Conservation (phyloP, 1,140 invertebrate species). For the Drosophila fuyamai region DNA sequence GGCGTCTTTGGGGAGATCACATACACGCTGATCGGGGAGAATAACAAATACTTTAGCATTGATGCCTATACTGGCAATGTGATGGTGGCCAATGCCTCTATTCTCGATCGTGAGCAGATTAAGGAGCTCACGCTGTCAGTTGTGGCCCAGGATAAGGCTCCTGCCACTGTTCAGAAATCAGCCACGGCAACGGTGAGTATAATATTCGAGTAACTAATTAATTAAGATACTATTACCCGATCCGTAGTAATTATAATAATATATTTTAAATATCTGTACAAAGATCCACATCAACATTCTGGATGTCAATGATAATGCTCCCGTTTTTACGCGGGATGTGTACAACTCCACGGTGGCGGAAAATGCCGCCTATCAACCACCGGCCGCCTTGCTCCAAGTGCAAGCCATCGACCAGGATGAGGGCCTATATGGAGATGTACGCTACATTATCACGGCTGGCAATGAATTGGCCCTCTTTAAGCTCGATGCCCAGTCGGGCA, state of each 20-base stretch:
- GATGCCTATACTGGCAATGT: slow-evolving; percentile 91
- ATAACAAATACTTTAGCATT: slow-evolving; percentile 89
- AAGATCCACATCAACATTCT: slow-evolving; percentile 91
- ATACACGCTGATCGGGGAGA: slow-evolving; percentile 91
- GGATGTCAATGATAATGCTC: slow-evolving; percentile 94
- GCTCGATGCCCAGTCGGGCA: slow-evolving; percentile 90
- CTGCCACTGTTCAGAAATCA: slow-evolving; percentile 88
- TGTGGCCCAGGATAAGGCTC: slow-evolving; percentile 92
- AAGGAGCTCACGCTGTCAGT: slow-evolving; percentile 91
- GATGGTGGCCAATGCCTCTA: slow-evolving; percentile 89
- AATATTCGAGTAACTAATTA: too few relatives aligned
- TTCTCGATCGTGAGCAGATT: slow-evolving; percentile 92
- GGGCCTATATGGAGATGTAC: slow-evolving; percentile 90
- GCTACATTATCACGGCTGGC: slow-evolving; percentile 90
- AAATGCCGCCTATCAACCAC: slow-evolving; percentile 91
- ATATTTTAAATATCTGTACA: background rate
- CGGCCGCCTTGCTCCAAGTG: slow-evolving; percentile 91
- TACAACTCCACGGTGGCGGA: slow-evolving; percentile 93
- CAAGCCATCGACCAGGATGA: slow-evolving; percentile 91
- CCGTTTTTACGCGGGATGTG: slow-evolving; percentile 90
- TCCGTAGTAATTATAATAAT: background rate
- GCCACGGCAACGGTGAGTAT: slow-evolving; percentile 89
- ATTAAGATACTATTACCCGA: too few relatives aligned
- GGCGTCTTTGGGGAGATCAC: slow-evolving; percentile 90
- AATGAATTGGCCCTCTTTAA: slow-evolving; percentile 89